These are phyloP conservation scores for Ctenoplectra terminalis DNA, from an alignment of 1,140 invertebrate genomes.

Conservation along the genomic window DNA sequence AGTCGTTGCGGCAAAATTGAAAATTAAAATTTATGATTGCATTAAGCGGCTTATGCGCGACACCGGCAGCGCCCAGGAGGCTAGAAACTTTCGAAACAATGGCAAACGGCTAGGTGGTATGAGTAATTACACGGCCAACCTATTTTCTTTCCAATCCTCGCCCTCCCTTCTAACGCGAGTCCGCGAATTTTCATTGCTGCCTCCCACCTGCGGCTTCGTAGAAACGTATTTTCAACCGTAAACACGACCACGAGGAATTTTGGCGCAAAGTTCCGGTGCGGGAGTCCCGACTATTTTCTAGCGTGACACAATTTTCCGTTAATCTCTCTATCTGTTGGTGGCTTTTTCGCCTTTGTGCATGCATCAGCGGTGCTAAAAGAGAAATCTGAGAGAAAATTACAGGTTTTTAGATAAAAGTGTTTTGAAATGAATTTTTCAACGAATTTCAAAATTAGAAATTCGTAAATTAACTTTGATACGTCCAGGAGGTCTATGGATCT, in stretches of 20 bases:
- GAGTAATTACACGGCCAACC: slow-evolving; percentile 49
- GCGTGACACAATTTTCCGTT: neutral
- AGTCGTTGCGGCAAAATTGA: slow-evolving; percentile 57
- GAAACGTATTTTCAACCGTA: neutral
- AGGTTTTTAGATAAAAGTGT: no score
- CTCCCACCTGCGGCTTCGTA: neutral
- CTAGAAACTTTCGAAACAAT: slow-evolving; percentile 59
- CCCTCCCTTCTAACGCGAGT: neutral
- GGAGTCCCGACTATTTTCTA: slow-evolving; percentile 33
- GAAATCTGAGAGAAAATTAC: no score
- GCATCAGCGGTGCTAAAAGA: no score
- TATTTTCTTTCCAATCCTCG: slow-evolving; percentile 25
- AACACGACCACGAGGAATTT: slow-evolving; percentile 39
- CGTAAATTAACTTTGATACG: no score
- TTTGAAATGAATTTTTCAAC: no score
- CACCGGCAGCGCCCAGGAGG: neutral
- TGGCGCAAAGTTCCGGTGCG: neutral
- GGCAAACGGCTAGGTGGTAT: neutral
- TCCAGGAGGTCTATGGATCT: no score
- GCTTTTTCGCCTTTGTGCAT: neutral
- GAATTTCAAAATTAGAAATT: no score
- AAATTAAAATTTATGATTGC: slow-evolving; percentile 71
- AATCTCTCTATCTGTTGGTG: slow-evolving; percentile 35
- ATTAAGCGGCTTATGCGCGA: slow-evolving; percentile 52
- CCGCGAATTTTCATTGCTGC: neutral